Evolutionary conservation across 1,140 invertebrate species (phyloP).

Genomic region (Harlomillsia oculata): DNA sequence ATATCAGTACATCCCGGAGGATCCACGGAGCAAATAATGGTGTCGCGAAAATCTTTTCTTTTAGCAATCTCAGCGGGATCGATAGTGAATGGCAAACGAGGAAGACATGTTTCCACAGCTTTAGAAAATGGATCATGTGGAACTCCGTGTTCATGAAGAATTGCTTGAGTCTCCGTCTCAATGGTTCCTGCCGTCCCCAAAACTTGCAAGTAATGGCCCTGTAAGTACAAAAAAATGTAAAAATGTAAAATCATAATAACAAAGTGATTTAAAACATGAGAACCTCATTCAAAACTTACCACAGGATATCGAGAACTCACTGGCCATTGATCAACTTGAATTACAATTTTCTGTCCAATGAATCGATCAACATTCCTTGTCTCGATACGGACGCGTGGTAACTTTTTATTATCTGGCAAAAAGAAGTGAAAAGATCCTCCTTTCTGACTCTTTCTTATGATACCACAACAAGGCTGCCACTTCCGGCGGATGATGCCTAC

Average conservation of each 20-base stretch:
- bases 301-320: constrained; percentile 65
- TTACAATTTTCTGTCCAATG: constrained; percentile 75
- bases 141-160: constrained; percentile 93
- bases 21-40: constrained; percentile 92
- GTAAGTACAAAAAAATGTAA: constrained; percentile 31
- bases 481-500: constrained; percentile 93
- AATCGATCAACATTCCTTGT: constrained; percentile 74
- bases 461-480: constrained; percentile 94
- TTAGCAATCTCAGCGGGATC: constrained; percentile 68
- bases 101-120: constrained; percentile 83
- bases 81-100: constrained; percentile 80
- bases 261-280: not conserved
- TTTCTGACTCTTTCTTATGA: constrained; percentile 68
- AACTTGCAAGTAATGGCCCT: constrained; percentile 80
- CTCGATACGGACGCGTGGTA: constrained; percentile 84
- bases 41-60: constrained; percentile 69
- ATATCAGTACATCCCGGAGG: constrained; percentile 98
- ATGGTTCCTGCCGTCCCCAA: constrained; percentile 75
- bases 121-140: constrained; percentile 92
- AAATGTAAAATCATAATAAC: constrained; percentile 12
- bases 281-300: constrained; percentile 39
- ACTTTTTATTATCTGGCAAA: constrained; percentile 76
- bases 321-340: constrained; percentile 88
- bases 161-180: constrained; percentile 87
- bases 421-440: constrained; percentile 67